Base-by-base conservation (phyloP, 1,140 invertebrate genomes). In the Trigoniulus corallinus region DNA sequence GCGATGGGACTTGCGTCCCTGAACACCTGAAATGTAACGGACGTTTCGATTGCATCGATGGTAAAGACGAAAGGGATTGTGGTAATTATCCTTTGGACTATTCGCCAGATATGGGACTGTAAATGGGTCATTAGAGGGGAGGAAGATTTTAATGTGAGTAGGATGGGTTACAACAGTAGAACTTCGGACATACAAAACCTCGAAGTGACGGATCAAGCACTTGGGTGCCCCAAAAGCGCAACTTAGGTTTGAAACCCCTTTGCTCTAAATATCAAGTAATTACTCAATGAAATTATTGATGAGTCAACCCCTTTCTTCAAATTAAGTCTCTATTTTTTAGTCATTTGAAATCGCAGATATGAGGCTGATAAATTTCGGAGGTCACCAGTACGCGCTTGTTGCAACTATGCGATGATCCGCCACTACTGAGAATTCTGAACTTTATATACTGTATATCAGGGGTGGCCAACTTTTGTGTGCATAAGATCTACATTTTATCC, bases 11-110 rank as follows among this genome's bases (percentile, higher is more conserved):
- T 10, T 57, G 53, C 37, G 72, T 75, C 56, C 74, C 73, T 56
- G 61, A 67, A n/a, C 71, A 68, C 52, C 68, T 75, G 57, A 53
- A 56, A 26, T 78, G 76, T 59, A 76, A 80, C 61, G 72, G 72
- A 26, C 59, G 50, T 2, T 22, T 22, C 1, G 70, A 80, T 58
- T 65, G 63, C 50, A 50, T 29, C 15, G 62, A 65, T 53, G 49
- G 52, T 26, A 52, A 58, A 3, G 63, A 64, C 53, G 62, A 64
- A 46, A n/a, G 18, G 18, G 51, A 55, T 21, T 59, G 58, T 48
- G 54, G 60, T 61, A 52, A 55, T 27, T 23, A 52, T 45, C 20
- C 43, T 23, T 45, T 45, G 10, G 10, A 12, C 20, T 45, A 10
- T 27, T 53, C 27, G 53, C 22, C 13, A 27, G 49, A 48, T n/a